Conservation (phyloP, 1,140 invertebrate genomes). For the Microvelia longipes region DNA sequence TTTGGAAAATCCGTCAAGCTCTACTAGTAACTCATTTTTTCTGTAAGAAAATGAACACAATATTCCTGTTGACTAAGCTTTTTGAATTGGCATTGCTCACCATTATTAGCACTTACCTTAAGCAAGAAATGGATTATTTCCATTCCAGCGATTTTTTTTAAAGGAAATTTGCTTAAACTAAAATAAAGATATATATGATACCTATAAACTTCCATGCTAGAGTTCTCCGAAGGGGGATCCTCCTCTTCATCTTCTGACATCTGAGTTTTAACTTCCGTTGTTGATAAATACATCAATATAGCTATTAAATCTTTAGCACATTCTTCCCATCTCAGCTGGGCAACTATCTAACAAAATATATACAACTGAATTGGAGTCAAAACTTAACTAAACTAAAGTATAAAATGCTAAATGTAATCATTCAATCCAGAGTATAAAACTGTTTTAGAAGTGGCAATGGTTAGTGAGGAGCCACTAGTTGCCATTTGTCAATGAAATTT, state of each 20-base stretch:
- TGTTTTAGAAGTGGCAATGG: not conserved
- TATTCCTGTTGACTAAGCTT: no score
- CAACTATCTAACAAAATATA: conserved; percentile 17
- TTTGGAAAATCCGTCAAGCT: no score
- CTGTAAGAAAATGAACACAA: no score
- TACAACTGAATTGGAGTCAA: not conserved
- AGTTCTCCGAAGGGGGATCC: conserved; percentile 19
- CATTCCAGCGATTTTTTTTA: no score
- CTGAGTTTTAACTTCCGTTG: conserved; percentile 6
- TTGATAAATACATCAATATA: conserved; percentile 19
- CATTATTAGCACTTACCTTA: no score
- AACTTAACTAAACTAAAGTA: not conserved
- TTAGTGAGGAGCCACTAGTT: not conserved
- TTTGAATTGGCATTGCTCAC: no score
- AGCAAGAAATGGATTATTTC: no score
- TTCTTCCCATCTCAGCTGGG: conserved; percentile 20
- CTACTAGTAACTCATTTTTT: no score
- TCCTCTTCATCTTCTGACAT: conserved; percentile 13
- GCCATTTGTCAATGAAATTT: not conserved
- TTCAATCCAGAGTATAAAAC: not conserved
- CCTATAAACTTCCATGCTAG: conserved; percentile 24
- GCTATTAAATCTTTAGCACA: conserved; percentile 19
- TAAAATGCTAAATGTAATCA: not conserved
- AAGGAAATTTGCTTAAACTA: no score
- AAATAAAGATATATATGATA: conserved; percentile 1